Evolutionary conservation across 2,113 vertebrate genomes (phyloP).

Genomic region (human): GRCh38 chr11:88130001-88130500

Average conservation of each 20-base stretch:
- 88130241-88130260: background rate
- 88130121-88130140: background rate
- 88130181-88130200: background rate
- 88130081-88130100: constrained; percentile 23
- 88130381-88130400: background rate
- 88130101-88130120: constrained; percentile 3
- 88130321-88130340: background rate
- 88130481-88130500: background rate
- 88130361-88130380: background rate
- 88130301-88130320: background rate
- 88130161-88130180: constrained; percentile 4
- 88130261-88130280: background rate
- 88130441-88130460: background rate
- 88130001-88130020: background rate
- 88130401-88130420: background rate
- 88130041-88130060: constrained; percentile 22
- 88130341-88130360: background rate
- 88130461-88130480: background rate
- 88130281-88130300: background rate
- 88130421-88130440: background rate
- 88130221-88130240: background rate
- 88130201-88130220: constrained; percentile 15
- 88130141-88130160: constrained; percentile 35
- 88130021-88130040: background rate
- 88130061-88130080: constrained; percentile 25